Base-by-base conservation (phyloP, 2,888 invertebrate species). In the Diloba caeruleocephala region DNA sequence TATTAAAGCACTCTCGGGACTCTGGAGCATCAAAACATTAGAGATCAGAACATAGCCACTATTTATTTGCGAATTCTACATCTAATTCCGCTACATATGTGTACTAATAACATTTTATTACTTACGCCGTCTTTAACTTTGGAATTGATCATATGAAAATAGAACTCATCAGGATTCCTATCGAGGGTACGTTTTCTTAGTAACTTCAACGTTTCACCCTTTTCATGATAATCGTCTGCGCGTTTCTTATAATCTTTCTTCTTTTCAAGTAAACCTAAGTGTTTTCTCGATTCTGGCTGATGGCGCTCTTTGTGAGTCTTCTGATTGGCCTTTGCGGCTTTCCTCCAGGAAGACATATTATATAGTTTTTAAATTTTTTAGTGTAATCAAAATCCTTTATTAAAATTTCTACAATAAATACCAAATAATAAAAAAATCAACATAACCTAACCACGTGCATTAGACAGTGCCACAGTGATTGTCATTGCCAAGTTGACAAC, bases 101-200 rank as follows among this genome's bases (percentile, higher is more conserved):
- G 13, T 9, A 9, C 2, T 9, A 14, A 13, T 9, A 7, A 12
- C 1, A 3, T 2, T 1, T 19, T 6, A 10, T 19, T 10, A 64
- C 89, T 88, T 67, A 94, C 94, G 74, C 95, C 95, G 76, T 94
- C 87, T 55, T 94, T 93, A 0, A 97, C 88, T 85, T 96, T 96
- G 0, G 98, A 97, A 84, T 98, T 98, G 50, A 98, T 95, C 99
- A 99, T 99, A 82, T 99, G 98, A 91, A 98, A 98, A 86, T 99
- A 98, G 90, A 99, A 99, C 87, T 99, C 99, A 96, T 99, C 99
- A 0, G 99, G 98, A 93, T 99, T 99, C 84, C 96, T 97, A 81
- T 98, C 97, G 14, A 98, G 89, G 0, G 98, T 99, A 53, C 97
- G 95, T 83, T 96, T 96, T 50, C 96, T 95, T 44, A 99, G 88